Percentiles rank a stretch among this genome's conserved stretches.
Evolutionary conservation across 2,888 invertebrate genomes (phyloP).

Genomic region (Petrophora chlorosata): DNA sequence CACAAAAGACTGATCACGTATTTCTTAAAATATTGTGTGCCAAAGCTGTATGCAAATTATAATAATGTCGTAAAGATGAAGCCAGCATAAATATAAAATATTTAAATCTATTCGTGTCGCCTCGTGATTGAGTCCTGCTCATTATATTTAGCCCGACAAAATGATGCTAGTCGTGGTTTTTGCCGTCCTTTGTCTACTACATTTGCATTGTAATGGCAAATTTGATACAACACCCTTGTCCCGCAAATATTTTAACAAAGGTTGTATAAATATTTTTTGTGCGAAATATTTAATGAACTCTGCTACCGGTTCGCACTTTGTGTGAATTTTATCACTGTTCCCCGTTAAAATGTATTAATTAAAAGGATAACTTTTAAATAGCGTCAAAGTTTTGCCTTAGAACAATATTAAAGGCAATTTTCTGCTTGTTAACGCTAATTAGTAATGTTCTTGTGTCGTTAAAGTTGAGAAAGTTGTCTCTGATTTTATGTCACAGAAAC

Average conservation of each 20-base stretch:
- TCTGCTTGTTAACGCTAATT: constrained; percentile 27
- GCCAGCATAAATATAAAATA: neutral
- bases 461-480: constrained; percentile 2
- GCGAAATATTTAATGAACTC: constrained; percentile 23
- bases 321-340: constrained; percentile 24
- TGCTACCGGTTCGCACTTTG: constrained; percentile 8
- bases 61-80: too few relatives aligned
- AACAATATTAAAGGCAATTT: constrained; percentile 23
- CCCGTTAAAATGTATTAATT: constrained; percentile 19
- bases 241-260: constrained; percentile 15
- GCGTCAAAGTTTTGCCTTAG: constrained; percentile 14
- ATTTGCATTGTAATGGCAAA: constrained; percentile 34
- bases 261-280: constrained; percentile 11
- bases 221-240: constrained; percentile 24
- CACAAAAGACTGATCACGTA: too few relatives aligned
- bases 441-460: constrained; percentile 11
- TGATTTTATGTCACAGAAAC: constrained; percentile 4
- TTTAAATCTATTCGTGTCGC: constrained; percentile 10
- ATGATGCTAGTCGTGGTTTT: constrained; percentile 24
- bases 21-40: too few relatives aligned
- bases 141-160: constrained; percentile 18
- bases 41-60: too few relatives aligned
- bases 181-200: constrained; percentile 23
- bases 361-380: constrained; percentile 28
- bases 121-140: constrained; percentile 21